phyloP scores from a whole-genome alignment of 1,140 invertebrate genomes.

The Listronotus oregonensis region DNA sequence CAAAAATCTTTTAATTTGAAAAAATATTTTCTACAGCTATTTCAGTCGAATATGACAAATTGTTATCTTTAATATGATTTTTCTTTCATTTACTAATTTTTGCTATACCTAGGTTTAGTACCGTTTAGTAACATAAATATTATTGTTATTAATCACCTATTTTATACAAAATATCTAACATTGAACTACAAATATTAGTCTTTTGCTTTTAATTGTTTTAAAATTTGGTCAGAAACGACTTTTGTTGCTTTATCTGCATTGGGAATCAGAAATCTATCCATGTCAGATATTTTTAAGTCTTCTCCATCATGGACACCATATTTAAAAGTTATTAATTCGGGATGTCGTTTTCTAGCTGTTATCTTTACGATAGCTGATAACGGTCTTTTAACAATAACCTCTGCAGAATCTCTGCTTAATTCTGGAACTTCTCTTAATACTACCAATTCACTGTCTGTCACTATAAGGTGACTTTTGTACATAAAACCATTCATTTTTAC shows the following conservation, averaged over 20 bases:
- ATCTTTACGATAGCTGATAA: conserved; percentile 93
- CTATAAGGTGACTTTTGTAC: conserved; percentile 83
- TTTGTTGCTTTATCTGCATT: conserved; percentile 90
- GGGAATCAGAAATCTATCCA: conserved; percentile 91
- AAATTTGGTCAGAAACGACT: conserved; percentile 74
- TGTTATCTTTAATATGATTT: no score
- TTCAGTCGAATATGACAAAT: no score
- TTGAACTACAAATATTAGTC: conserved; percentile 30
- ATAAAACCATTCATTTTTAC: conserved; percentile 85
- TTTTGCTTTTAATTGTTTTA: conserved; percentile 59
- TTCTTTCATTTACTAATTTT: no score
- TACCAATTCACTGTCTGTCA: conserved; percentile 87
- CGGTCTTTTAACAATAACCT: conserved; percentile 82
- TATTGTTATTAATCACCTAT: no score
- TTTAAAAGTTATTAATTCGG: conserved; percentile 95
- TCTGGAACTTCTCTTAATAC: conserved; percentile 82
- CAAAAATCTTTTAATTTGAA: no score
- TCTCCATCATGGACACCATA: conserved; percentile 81
- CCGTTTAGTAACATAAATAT: no score
- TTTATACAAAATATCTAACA: no score
- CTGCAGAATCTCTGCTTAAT: conserved; percentile 72
- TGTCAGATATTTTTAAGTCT: conserved; percentile 76
- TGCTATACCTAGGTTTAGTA: no score
- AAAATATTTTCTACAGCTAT: no score
- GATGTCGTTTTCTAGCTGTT: conserved; percentile 90